Evolutionary conservation across 1,140 invertebrate species (phyloP).

Genomic region (Bombus breviceps): DNA sequence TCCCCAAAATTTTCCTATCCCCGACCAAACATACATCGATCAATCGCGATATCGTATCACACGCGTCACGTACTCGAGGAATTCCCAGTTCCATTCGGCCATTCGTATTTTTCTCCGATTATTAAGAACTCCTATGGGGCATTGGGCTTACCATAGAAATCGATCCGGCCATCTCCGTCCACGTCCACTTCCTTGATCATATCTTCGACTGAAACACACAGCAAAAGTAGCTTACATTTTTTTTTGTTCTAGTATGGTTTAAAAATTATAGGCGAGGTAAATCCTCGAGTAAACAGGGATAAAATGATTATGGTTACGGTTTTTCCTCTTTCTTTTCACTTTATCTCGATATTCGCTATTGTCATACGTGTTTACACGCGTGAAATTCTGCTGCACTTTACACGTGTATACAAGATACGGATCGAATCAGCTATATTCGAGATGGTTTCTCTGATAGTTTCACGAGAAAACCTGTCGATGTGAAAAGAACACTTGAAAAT

Average conservation of each 20-base stretch:
- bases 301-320: background rate
- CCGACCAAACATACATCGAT: background rate
- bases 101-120: slow-evolving; percentile 16
- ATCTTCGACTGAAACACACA: slow-evolving; percentile 90
- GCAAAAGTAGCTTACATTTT: slow-evolving; percentile 48
- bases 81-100: background rate
- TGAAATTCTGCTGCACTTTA: background rate
- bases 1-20: background rate
- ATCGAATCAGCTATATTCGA: too few species aligned
- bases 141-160: slow-evolving; percentile 89
- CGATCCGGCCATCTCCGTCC: slow-evolving; percentile 93
- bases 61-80: background rate
- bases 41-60: background rate
- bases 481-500: background rate
- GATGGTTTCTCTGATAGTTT: background rate
- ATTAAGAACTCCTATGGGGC: slow-evolving; percentile 5
- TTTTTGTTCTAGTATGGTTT: background rate
- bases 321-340: background rate
- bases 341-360: background rate
- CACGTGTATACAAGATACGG: too few species aligned
- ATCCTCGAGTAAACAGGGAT: background rate
- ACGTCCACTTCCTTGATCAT: slow-evolving; percentile 97
- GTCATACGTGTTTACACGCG: too few species aligned
- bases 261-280: background rate
- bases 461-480: background rate